Conservation (phyloP, 2,113 vertebrate genomes). For the Chaetorhynchus papuensis region DNA sequence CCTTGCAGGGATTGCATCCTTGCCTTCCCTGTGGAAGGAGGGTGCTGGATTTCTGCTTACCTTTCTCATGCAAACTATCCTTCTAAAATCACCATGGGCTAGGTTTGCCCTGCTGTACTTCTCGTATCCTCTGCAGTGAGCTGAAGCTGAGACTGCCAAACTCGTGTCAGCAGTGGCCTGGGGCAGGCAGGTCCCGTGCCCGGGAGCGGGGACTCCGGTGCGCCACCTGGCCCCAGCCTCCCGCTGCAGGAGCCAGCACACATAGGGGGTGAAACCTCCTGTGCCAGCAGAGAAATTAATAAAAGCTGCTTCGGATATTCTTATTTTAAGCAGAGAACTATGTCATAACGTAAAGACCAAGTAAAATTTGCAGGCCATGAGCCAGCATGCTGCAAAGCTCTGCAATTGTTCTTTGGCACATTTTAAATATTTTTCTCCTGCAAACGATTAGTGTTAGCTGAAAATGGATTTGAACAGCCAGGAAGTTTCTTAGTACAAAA, state of each 20-base stretch:
- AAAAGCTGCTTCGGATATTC: background rate
- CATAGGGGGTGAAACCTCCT: accelerated
- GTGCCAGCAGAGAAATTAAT: background rate
- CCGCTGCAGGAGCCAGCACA: accelerated
- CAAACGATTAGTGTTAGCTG: background rate
- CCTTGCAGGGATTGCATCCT: background rate
- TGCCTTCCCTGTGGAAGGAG: background rate
- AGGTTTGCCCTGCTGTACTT: background rate
- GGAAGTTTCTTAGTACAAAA: background rate
- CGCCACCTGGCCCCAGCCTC: background rate
- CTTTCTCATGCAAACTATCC: background rate
- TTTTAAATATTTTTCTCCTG: background rate
- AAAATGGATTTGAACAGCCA: background rate
- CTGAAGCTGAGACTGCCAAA: background rate
- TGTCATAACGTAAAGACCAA: background rate
- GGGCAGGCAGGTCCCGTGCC: accelerated
- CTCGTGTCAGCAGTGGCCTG: background rate
- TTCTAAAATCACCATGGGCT: background rate
- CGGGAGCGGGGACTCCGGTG: background rate
- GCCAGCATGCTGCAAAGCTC: background rate
- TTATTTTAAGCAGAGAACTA: background rate
- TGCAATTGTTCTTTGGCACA: background rate
- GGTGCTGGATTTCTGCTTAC: background rate
- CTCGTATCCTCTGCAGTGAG: accelerated
- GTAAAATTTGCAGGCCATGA: background rate